These are phyloP conservation scores for Smittia sp. DNA, from an alignment of 2,888 invertebrate genomes.

Conservation along the genomic window DNA sequence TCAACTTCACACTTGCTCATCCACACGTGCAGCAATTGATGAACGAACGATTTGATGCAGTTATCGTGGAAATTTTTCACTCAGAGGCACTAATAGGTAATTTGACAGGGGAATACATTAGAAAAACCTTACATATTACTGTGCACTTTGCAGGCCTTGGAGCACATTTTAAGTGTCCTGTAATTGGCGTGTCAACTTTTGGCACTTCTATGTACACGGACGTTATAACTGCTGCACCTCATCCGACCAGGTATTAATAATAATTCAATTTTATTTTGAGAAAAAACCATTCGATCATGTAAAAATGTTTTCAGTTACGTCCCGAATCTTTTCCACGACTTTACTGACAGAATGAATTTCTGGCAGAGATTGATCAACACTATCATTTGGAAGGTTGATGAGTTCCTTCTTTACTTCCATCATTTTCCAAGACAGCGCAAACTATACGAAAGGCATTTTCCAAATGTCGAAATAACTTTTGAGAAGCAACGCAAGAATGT, in stretches of 20 bases:
- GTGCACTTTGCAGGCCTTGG: slow-evolving; percentile 43
- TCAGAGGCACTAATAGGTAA: slow-evolving; percentile 39
- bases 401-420: slow-evolving; percentile 36
- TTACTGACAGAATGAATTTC: slow-evolving; percentile 25
- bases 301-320: no score
- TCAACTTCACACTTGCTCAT: not conserved
- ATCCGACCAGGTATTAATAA: slow-evolving; percentile 15
- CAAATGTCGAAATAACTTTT: slow-evolving; percentile 29
- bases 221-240: slow-evolving; percentile 45
- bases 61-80: slow-evolving; percentile 11
- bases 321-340: no score
- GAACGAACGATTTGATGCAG: not conserved
- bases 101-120: not conserved
- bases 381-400: slow-evolving; percentile 37
- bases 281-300: no score
- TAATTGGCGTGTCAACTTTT: slow-evolving; percentile 42
- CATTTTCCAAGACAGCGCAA: not conserved
- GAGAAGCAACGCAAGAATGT: slow-evolving; percentile 11
- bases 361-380: slow-evolving; percentile 45
- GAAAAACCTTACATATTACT: not conserved
- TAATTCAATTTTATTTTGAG: no score
- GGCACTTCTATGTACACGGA: slow-evolving; percentile 35
- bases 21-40: slow-evolving; percentile 8
- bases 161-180: slow-evolving; percentile 45
- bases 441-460: slow-evolving; percentile 42